Percentiles rank a stretch among this genome's conserved stretches.
These are phyloP conservation scores for Miniopterus natalensis DNA, from an alignment of 2,113 vertebrate genomes.

Conservation along the genomic window DNA sequence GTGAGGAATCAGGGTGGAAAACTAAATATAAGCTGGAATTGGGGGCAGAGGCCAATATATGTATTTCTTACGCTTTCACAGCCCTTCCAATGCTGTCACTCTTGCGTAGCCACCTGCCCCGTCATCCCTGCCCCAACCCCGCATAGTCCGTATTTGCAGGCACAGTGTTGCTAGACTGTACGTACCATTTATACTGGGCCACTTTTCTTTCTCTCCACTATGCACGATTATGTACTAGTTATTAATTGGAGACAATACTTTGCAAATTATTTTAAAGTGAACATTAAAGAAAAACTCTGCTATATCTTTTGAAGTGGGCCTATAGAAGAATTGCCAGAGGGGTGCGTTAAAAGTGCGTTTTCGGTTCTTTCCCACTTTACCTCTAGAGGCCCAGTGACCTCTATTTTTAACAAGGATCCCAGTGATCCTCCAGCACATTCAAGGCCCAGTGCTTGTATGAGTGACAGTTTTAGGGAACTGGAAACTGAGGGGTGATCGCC, in stretches of 20 bases:
- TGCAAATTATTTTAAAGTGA: slow-evolving; percentile 25
- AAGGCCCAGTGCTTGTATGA: background rate
- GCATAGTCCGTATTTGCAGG: background rate
- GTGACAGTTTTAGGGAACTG: background rate
- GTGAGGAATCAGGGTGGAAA: background rate
- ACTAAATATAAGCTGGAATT: background rate
- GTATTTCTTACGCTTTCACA: background rate
- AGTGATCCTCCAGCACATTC: background rate
- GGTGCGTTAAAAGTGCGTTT: background rate
- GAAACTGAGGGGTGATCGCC: background rate
- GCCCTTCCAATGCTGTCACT: background rate
- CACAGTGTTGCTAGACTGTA: rapidly evolving
- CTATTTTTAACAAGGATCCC: background rate
- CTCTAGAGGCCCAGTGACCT: background rate
- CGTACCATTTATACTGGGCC: background rate
- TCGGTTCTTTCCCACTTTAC: background rate
- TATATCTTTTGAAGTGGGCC: background rate
- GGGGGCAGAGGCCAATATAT: background rate
- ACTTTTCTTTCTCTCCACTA: background rate
- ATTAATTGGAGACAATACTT: background rate
- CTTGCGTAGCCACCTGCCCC: background rate
- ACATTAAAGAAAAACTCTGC: background rate
- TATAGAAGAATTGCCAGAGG: background rate
- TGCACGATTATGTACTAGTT: background rate
- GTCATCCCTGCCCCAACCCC: background rate